Evolutionary conservation across 2,113 vertebrate species (phyloP).

Genomic region (Madoqua kirkii): DNA sequence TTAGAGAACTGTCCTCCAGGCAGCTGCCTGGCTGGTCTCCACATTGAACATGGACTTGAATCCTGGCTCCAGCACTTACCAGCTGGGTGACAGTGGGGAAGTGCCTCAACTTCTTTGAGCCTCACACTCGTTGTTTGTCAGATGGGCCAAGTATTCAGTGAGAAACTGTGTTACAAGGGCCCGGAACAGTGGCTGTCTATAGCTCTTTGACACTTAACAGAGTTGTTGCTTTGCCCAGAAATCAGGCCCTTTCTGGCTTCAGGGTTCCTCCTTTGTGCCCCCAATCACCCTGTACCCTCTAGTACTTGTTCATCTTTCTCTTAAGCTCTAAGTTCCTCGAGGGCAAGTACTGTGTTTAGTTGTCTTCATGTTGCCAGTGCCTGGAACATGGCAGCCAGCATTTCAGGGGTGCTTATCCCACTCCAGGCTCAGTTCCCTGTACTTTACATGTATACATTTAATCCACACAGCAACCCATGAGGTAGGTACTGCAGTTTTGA

Average conservation of each 20-base stretch:
- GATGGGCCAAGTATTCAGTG: background rate
- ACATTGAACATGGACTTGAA: background rate
- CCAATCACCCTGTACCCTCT: background rate
- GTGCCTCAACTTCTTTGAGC: background rate
- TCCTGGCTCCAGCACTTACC: background rate
- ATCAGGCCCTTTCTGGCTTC: background rate
- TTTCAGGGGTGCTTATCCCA: background rate
- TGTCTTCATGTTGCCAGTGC: background rate
- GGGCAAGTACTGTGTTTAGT: background rate
- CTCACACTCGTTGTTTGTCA: background rate
- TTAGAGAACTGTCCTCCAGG: background rate
- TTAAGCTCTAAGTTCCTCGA: background rate
- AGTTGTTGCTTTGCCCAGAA: background rate
- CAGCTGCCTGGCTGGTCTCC: background rate
- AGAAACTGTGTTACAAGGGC: background rate
- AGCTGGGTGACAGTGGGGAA: background rate
- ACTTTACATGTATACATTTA: background rate
- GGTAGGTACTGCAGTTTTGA: background rate
- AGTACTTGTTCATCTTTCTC: background rate
- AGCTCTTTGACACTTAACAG: background rate
- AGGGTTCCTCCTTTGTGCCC: background rate
- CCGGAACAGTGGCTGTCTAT: background rate
- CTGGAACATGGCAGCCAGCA: background rate
- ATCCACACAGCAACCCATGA: background rate
- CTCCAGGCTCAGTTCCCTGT: background rate